Evolutionary conservation across 2,113 vertebrate genomes (phyloP).

Genomic region (Cavia porcellus): DNA sequence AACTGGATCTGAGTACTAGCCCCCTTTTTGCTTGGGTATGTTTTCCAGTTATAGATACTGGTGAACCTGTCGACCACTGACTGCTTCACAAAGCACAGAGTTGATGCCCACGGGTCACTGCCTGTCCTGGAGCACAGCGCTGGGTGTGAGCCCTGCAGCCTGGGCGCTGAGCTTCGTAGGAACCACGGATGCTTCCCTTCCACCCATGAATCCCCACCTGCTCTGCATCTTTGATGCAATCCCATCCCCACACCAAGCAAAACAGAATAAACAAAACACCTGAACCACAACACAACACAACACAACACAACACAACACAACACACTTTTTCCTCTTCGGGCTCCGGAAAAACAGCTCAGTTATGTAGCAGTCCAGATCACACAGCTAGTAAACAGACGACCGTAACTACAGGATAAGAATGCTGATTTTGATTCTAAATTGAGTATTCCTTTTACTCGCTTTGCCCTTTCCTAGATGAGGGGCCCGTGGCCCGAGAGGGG

Average conservation of each 20-base stretch:
- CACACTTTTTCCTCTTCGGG: neutral
- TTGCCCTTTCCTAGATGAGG: neutral
- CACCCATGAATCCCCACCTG: no score
- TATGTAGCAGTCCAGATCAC: neutral
- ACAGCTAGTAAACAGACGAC: neutral
- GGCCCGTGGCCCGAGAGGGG: neutral
- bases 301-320: neutral
- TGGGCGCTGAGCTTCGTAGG: neutral
- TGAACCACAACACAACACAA: neutral
- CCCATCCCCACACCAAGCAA: neutral
- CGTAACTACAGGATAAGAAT: neutral
- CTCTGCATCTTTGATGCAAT: neutral
- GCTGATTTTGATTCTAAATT: neutral
- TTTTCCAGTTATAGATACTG: neutral
- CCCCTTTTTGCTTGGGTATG: neutral
- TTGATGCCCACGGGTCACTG: neutral
- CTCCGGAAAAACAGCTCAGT: neutral
- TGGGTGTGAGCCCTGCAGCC: rapidly evolving
- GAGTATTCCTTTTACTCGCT: neutral
- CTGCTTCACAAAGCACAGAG: neutral
- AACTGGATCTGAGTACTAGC: neutral
- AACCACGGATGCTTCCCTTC: neutral
- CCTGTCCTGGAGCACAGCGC: neutral
- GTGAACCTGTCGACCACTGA: neutral
- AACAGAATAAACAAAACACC: neutral